Conservation (phyloP, 2,888 invertebrate species). For the Diaperis boleti region DNA sequence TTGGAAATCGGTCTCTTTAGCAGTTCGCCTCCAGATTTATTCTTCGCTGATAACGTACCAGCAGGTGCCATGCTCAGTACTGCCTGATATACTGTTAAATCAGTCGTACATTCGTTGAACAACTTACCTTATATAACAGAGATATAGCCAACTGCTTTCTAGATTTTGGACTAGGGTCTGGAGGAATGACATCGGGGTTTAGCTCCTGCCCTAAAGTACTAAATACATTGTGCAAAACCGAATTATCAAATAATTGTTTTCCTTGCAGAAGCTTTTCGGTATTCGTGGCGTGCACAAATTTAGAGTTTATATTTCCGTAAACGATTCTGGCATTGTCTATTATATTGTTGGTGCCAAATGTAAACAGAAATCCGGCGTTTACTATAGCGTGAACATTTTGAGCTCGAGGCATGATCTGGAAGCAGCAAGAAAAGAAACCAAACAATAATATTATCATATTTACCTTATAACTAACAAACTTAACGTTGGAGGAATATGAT, state of each 20-base stretch:
- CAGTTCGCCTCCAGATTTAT: slow-evolving; percentile 67
- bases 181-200: slow-evolving; percentile 71
- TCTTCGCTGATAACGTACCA: slow-evolving; percentile 58
- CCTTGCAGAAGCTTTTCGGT: slow-evolving; percentile 67
- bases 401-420: slow-evolving; percentile 75
- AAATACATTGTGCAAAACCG: slow-evolving; percentile 65
- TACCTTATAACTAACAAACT: slow-evolving; percentile 58
- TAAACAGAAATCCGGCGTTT: slow-evolving; percentile 77
- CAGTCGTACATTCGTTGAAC: too few species aligned
- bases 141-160: slow-evolving; percentile 78
- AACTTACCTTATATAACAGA: slow-evolving; percentile 75
- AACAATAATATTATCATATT: slow-evolving; percentile 79
- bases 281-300: slow-evolving; percentile 67
- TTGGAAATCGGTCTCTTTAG: slow-evolving; percentile 70
- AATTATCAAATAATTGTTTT: slow-evolving; percentile 62
- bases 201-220: slow-evolving; percentile 70
- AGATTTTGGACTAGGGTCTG: slow-evolving; percentile 77
- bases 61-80: slow-evolving; percentile 66
- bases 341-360: slow-evolving; percentile 65
- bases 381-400: slow-evolving; percentile 80
- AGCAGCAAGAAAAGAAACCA: slow-evolving; percentile 68
- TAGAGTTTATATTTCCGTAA: slow-evolving; percentile 73
- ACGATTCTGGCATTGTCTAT: slow-evolving; percentile 70
- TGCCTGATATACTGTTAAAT: slow-evolving; percentile 64
- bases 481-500: neutral